A percentile compares a stretch with the other conserved stretches of the same genome.
Conservation (phyloP, 2,113 vertebrate species). For the Puffinus mauretanicus region DNA sequence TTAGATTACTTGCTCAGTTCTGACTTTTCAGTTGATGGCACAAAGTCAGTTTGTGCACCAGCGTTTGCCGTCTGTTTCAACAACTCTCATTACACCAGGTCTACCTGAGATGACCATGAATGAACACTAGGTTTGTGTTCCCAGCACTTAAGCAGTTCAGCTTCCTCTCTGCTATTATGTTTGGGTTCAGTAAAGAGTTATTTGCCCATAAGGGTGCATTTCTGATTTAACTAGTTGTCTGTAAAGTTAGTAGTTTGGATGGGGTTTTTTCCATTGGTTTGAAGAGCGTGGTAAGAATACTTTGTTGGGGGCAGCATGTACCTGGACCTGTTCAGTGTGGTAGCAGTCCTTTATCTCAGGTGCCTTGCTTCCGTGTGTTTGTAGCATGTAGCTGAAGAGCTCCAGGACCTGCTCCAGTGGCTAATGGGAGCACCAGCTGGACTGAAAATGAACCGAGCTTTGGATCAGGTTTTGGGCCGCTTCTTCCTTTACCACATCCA, state of each 20-base stretch:
- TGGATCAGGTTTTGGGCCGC: conserved; percentile 93
- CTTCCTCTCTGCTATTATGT: neutral
- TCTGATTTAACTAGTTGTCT: neutral
- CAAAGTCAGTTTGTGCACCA: neutral
- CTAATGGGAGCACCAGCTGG: conserved; percentile 97
- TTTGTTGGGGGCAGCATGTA: rapidly evolving
- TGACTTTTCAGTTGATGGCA: neutral
- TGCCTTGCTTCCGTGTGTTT: neutral
- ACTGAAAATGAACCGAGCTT: conserved; percentile 94
- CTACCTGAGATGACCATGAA: neutral
- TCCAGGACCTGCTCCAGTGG: conserved; percentile 93
- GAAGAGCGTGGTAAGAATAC: neutral
- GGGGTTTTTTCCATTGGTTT: neutral
- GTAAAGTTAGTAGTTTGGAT: neutral
- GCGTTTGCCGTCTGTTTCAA: neutral
- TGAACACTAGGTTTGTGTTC: neutral
- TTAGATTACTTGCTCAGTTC: neutral
- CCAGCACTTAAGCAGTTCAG: neutral
- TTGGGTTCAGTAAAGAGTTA: neutral
- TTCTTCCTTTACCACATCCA: conserved; percentile 99
- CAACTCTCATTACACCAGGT: neutral
- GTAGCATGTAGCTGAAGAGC: conserved; percentile 86
- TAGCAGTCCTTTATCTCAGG: neutral
- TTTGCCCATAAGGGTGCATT: neutral
- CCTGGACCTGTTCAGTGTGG: neutral